phyloP scores from a whole-genome alignment of 2,797 vertebrate species.

The Schizothorax lantsangensis region DNA sequence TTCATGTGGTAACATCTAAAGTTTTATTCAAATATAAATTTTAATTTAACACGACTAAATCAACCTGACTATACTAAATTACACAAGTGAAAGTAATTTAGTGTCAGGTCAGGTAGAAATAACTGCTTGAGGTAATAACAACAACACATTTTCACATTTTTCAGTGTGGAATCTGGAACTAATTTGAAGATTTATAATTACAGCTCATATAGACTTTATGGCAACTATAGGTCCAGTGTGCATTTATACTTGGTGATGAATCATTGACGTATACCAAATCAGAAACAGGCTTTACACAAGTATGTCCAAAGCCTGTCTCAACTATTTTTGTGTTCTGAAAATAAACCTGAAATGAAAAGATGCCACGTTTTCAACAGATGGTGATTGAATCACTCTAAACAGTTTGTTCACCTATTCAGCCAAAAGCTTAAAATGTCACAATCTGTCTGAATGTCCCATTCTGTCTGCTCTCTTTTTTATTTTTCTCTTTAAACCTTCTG shows the following conservation, averaged over 20 bases:
- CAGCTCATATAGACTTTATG: not conserved
- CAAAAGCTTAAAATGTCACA: conserved; percentile 46
- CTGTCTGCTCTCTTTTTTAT: conserved; percentile 29
- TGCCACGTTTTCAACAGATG: conserved; percentile 49
- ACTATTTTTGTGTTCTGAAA: conserved; percentile 20
- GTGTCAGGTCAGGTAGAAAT: not conserved
- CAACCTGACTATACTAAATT: not conserved
- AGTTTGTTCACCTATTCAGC: conserved; percentile 46
- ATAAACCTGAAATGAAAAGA: conserved; percentile 11
- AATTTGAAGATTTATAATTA: not conserved
- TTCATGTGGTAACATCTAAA: not conserved
- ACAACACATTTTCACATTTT: not conserved
- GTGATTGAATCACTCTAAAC: conserved; percentile 43
- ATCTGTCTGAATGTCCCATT: conserved; percentile 45
- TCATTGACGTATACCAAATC: not conserved
- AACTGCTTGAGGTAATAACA: not conserved
- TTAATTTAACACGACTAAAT: not conserved
- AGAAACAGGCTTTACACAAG: not conserved
- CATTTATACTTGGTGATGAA: not conserved
- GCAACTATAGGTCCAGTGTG: not conserved
- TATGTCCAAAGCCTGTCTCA: conserved; percentile 13
- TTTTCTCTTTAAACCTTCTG: conserved; percentile 32
- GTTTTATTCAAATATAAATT: not conserved
- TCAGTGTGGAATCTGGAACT: not conserved
- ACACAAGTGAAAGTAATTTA: not conserved